Conservation (phyloP, 2,888 invertebrate genomes). For the Parascotia fuliginaria region DNA sequence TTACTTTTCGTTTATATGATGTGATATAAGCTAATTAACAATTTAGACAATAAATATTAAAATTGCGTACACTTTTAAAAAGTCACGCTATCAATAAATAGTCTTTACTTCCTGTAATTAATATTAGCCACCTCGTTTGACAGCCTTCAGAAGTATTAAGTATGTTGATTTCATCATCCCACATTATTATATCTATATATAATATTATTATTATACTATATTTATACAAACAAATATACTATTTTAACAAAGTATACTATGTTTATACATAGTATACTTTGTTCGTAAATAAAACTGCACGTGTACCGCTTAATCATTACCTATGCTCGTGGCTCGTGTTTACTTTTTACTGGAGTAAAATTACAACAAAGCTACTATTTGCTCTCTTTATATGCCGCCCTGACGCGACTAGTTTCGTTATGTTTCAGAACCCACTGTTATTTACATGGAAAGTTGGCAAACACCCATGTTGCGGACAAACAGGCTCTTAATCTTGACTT, state of each 20-base stretch:
- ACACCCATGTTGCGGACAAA: slow-evolving; percentile 35
- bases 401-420: slow-evolving; percentile 41
- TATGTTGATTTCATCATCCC: no score
- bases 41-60: no score
- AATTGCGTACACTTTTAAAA: no score
- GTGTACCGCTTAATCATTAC: slow-evolving; percentile 18
- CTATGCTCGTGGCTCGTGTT: slow-evolving; percentile 28
- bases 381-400: slow-evolving; percentile 31
- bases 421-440: slow-evolving; percentile 37
- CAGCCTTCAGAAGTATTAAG: no score
- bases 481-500: slow-evolving; percentile 51
- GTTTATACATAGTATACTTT: neutral
- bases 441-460: slow-evolving; percentile 52
- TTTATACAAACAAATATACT: no score
- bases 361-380: slow-evolving; percentile 41
- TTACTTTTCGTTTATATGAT: no score
- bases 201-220: no score
- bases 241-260: neutral
- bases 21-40: no score
- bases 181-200: no score
- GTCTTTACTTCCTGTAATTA: no score
- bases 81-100: no score
- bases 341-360: slow-evolving; percentile 32
- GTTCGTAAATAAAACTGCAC: neutral
- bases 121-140: no score